Percentiles rank a stretch among this genome's conserved stretches.
These are phyloP conservation scores for Antheraea yamamai DNA, from an alignment of 2,888 invertebrate species.

Conservation along the genomic window DNA sequence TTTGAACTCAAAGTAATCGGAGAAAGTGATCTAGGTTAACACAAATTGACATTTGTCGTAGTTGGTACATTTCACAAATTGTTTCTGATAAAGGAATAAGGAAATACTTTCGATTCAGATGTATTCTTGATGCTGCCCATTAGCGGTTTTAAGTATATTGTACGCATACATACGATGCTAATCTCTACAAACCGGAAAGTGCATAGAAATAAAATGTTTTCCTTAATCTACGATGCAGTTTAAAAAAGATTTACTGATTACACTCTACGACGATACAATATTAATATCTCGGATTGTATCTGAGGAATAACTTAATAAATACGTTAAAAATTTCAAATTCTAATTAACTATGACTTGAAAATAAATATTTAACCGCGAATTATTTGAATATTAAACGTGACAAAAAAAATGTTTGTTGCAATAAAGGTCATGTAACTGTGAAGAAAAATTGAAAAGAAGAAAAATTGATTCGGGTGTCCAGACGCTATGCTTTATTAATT, in stretches of 20 bases:
- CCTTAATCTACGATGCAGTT: neutral
- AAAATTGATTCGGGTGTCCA: neutral
- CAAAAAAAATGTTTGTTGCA: neutral
- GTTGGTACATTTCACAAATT: neutral
- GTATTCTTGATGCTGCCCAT: neutral
- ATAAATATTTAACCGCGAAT: too few relatives aligned
- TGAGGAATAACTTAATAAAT: neutral
- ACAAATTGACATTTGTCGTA: conserved; percentile 6
- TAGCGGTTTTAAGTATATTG: neutral
- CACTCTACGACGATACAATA: neutral
- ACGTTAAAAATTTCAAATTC: too few relatives aligned
- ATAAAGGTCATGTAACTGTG: neutral
- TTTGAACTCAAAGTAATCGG: conserved; percentile 1
- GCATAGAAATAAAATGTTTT: neutral
- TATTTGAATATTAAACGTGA: too few relatives aligned
- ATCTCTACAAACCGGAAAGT: neutral
- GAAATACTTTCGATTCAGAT: neutral
- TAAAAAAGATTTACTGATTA: neutral
- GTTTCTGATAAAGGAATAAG: conserved; percentile 5
- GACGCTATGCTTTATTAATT: neutral
- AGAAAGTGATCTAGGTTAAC: conserved; percentile 7
- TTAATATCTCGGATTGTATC: too few relatives aligned
- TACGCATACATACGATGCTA: neutral
- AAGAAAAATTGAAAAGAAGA: neutral
- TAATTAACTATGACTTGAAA: too few relatives aligned